These are phyloP conservation scores for Crocallis elinguaria DNA, from an alignment of 2,888 invertebrate genomes.

Conservation along the genomic window DNA sequence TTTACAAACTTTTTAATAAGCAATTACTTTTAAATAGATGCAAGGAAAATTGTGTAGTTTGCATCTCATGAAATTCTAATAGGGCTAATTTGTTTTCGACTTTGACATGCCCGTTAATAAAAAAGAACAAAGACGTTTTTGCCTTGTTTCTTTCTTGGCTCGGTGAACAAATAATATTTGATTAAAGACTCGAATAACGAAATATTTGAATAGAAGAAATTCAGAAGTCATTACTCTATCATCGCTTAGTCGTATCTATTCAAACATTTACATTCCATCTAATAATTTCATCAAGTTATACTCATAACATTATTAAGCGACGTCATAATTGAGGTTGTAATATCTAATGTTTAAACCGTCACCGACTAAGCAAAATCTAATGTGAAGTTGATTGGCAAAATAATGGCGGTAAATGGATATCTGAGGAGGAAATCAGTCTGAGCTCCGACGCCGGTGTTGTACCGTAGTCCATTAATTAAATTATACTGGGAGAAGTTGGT, in stretches of 20 bases:
- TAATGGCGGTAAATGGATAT: slow-evolving; percentile 77
- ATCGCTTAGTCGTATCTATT: neutral
- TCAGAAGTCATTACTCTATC: neutral
- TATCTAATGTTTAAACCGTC: slow-evolving; percentile 33
- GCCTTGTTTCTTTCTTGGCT: neutral
- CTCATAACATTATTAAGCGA: neutral
- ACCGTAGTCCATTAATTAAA: slow-evolving; percentile 78
- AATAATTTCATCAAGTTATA: neutral
- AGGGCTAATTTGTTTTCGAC: slow-evolving; percentile 19
- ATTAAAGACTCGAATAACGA: neutral
- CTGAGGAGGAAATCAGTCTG: slow-evolving; percentile 76
- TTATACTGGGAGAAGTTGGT: slow-evolving; percentile 69
- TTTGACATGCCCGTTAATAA: neutral
- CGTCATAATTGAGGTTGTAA: slow-evolving; percentile 21
- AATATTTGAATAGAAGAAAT: neutral
- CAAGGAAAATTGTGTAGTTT: slow-evolving; percentile 27
- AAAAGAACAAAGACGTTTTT: neutral
- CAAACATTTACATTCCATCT: neutral
- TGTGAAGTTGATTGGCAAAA: slow-evolving; percentile 71
- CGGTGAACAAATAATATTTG: neutral
- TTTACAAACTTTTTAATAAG: slow-evolving; percentile 40
- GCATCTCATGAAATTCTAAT: slow-evolving; percentile 29
- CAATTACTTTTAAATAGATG: slow-evolving; percentile 32
- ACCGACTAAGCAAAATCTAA: slow-evolving; percentile 63
- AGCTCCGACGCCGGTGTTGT: slow-evolving; percentile 61